Base-by-base conservation (phyloP, 2,888 invertebrate species). In the Pilophorus perplexus region DNA sequence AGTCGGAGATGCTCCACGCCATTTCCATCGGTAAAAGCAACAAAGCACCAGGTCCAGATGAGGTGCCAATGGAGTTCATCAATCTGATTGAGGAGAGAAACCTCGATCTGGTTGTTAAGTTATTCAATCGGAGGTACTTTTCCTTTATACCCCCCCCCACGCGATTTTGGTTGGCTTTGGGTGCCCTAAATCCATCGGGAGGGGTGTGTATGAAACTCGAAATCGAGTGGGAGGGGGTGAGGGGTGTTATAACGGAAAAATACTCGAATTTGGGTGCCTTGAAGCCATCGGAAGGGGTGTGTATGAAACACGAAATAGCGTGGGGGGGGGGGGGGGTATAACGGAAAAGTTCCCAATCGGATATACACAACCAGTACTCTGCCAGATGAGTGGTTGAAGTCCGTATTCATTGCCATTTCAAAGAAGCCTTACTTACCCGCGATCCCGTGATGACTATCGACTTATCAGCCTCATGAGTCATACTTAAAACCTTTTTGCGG, bases 351-450 rank as follows among this genome's bases (percentile, higher is more conserved):
- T n/a, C n/a, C n/a, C n/a, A n/a, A n/a, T n/a, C n/a, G n/a, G n/a
- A 50, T 27, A 27, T 27, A 50, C 14, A 16, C 20, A 23, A 48
- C 48, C 12, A 23, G 48, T 10, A 48, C 10, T 20, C 48, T 48
- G 20, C 48, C 48, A 22, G 48, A 48, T 20, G 48, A 48, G 48
- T 48, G 48, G 48, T 48, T 48, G n/a, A 48, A 22, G 48, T 48
- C 48, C 48, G 23, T 23, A 20, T 48, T 48, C 23, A 12, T 48
- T 20, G 48, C 23, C 22, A 48, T 48, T 23, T 23, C 48, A 20
- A 48, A 48, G 23, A 48, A 48, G 18, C 48, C 20, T 20, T 23
- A n/a, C n/a, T n/a, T n/a, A 48, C 48, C 48, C 23, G 6, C 20
- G 23, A 48, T 8, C 48, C 14, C 27, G 50, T 16, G 27, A n/a